phyloP scores from a whole-genome alignment of 92 coral and sea anemone species.

The Micromussa lordhowensis region DNA sequence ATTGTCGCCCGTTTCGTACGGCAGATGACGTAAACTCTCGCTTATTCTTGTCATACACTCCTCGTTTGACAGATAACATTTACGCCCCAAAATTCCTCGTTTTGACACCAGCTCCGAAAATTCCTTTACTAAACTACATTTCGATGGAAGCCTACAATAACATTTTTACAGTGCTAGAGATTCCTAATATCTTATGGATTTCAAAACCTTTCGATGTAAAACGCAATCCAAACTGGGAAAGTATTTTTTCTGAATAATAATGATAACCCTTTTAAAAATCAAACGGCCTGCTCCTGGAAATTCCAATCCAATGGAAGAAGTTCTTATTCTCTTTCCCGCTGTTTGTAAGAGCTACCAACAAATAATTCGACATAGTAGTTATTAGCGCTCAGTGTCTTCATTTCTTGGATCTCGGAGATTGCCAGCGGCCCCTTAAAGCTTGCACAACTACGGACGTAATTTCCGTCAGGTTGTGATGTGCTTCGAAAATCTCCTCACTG shows the following conservation, averaged over 20 bases:
- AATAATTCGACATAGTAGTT: background rate
- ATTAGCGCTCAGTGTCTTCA: background rate
- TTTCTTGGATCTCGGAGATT: conserved; percentile 37
- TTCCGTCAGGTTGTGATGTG: conserved; percentile 76
- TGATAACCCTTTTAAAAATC: background rate
- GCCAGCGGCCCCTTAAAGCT: conserved; percentile 64
- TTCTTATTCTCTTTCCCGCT: background rate
- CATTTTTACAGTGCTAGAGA: background rate
- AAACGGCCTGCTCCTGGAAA: background rate
- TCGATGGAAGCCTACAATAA: background rate
- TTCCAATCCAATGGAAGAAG: background rate
- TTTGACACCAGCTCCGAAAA: too few species aligned
- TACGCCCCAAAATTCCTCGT: too few species aligned
- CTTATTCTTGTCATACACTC: too few species aligned
- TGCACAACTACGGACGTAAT: conserved; percentile 69
- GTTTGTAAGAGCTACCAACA: background rate
- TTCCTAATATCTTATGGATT: background rate
- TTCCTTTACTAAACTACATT: too few species aligned
- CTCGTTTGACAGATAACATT: too few species aligned
- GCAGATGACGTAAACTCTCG: too few species aligned
- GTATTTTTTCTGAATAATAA: background rate
- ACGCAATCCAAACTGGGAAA: background rate
- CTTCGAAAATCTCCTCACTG: conserved; percentile 79
- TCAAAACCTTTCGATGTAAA: background rate
- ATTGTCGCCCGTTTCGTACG: too few species aligned